These are phyloP conservation scores for Danio choprae DNA, from an alignment of 2,797 vertebrate genomes.

Conservation along the genomic window DNA sequence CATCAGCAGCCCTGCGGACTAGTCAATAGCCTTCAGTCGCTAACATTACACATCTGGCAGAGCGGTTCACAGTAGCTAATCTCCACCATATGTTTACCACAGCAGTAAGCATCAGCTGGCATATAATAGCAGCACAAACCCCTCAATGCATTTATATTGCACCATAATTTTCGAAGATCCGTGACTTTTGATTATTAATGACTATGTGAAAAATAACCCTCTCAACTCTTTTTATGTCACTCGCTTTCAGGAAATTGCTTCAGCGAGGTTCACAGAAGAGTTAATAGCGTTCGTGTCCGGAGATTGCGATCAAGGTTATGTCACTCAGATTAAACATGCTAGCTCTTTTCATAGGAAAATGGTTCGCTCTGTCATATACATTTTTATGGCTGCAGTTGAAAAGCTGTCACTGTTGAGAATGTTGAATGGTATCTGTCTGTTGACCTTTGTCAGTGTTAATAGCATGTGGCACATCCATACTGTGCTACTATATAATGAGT, in stretches of 20 bases:
- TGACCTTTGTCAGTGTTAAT: constrained; percentile 39
- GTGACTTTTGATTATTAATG: constrained; percentile 32
- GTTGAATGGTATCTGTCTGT: constrained; percentile 20
- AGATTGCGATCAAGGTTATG: constrained; percentile 30
- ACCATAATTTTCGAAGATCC: constrained; percentile 6
- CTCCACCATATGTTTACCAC: constrained; percentile 58
- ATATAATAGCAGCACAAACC: constrained; percentile 6
- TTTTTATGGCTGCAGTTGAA: constrained; percentile 2
- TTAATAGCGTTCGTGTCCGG: constrained; percentile 32
- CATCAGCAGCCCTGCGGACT: constrained; percentile 27
- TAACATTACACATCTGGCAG: constrained; percentile 57
- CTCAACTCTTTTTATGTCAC: constrained; percentile 32
- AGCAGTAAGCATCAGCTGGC: constrained; percentile 37
- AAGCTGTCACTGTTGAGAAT: constrained; percentile 15
- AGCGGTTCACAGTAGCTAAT: constrained; percentile 59
- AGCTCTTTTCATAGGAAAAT: constrained; percentile 28
- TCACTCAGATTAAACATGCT: background rate
- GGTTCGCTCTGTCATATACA: constrained; percentile 11
- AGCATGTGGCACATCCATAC: constrained; percentile 36
- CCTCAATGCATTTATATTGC: constrained; percentile 29
- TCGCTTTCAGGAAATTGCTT: constrained; percentile 37
- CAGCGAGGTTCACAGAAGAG: constrained; percentile 33
- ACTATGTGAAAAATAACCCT: constrained; percentile 22
- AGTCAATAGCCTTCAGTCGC: constrained; percentile 20
- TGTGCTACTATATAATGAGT: constrained; percentile 27